phyloP scores from a whole-genome alignment of 2,113 vertebrate species.

The Colaptes auratus region DNA sequence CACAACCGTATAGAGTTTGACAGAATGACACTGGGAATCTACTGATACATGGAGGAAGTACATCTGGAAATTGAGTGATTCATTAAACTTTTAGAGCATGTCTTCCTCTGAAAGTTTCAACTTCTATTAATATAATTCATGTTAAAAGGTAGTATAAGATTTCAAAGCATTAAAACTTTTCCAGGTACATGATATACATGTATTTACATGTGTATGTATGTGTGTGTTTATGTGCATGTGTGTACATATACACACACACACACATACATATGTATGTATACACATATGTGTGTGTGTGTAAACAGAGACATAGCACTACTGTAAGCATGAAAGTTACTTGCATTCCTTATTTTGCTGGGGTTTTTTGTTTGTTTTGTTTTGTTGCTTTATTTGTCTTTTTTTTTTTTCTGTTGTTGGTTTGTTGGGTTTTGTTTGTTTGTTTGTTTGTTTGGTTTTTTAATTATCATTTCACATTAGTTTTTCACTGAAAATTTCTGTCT shows the following conservation, averaged over 20 bases:
- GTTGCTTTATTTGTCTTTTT: too few species aligned
- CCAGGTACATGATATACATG: not conserved
- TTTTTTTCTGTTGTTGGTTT: too few species aligned
- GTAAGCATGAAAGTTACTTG: not conserved
- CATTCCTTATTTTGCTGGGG: not conserved
- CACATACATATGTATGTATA: not conserved
- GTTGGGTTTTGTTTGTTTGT: too few species aligned
- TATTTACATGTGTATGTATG: not conserved
- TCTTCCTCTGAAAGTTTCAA: not conserved
- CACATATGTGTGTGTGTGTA: not conserved
- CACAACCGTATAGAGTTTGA: slow-evolving; percentile 61
- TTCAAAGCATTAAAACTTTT: not conserved
- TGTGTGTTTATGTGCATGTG: not conserved
- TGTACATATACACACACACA: rapidly evolving
- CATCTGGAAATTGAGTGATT: slow-evolving; percentile 60
- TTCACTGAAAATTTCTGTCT: not conserved
- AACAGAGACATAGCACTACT: not conserved
- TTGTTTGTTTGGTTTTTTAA: too few species aligned
- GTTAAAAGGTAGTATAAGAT: not conserved
- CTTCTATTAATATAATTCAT: not conserved
- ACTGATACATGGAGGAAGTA: slow-evolving; percentile 22
- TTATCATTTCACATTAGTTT: not conserved
- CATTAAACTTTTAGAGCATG: slow-evolving; percentile 18
- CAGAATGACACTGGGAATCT: slow-evolving; percentile 56
- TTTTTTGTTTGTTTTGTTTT: rapidly evolving